phyloP scores from a whole-genome alignment of 2,888 invertebrate species.

The Nephrotoma flavescens region DNA sequence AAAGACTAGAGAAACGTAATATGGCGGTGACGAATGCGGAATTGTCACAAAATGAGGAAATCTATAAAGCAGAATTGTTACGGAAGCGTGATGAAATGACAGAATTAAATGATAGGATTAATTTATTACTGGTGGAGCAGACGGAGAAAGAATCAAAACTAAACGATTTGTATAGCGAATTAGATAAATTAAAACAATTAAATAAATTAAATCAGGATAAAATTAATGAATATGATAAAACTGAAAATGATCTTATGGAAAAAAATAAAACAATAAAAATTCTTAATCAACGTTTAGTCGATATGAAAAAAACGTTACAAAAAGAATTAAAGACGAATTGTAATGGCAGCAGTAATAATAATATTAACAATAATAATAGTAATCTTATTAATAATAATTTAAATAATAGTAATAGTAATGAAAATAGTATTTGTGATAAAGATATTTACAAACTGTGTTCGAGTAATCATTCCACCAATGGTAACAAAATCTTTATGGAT shows the following conservation, averaged over 20 bases:
- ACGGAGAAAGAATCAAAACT: constrained; percentile 13
- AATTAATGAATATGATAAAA: constrained; percentile 24
- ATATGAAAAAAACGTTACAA: constrained; percentile 85
- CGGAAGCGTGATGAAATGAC: constrained; percentile 48
- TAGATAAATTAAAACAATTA: constrained; percentile 16
- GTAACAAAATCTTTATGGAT: constrained; percentile 31
- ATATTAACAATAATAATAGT: neutral
- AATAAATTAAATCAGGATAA: constrained; percentile 35
- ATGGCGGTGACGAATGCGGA: constrained; percentile 64
- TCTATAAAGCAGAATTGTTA: constrained; percentile 56
- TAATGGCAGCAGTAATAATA: constrained; percentile 20
- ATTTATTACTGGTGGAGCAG: constrained; percentile 23
- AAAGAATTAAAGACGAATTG: constrained; percentile 46
- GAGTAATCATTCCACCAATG: constrained; percentile 8
- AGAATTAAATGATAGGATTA: constrained; percentile 40
- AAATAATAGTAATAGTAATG: constrained; percentile 16
- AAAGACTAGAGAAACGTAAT: constrained; percentile 60
- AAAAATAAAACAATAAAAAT: constrained; percentile 66
- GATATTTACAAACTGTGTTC: constrained; percentile 5
- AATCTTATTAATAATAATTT: constrained; percentile 32
- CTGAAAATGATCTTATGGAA: constrained; percentile 43
- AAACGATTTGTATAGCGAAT: constrained; percentile 18
- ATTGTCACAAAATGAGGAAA: constrained; percentile 65
- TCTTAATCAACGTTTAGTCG: constrained; percentile 71
- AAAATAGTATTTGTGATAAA: constrained; percentile 5